Percentiles rank a stretch among this genome's conserved stretches.
Evolutionary conservation across 2,888 invertebrate genomes (phyloP).

Genomic region (Agonopterix alstromeriana): DNA sequence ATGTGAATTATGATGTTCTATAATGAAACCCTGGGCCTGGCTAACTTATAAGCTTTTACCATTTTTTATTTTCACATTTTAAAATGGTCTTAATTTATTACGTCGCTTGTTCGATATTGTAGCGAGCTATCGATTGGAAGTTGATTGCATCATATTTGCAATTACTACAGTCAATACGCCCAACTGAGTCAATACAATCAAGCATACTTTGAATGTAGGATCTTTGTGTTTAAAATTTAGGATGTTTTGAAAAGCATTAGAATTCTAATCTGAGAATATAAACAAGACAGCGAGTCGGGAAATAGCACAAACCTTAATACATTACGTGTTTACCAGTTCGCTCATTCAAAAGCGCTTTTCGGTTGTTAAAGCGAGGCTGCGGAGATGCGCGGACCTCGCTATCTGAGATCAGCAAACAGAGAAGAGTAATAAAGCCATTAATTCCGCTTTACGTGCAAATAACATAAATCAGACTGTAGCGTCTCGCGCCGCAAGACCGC

Average conservation of each 20-base stretch:
- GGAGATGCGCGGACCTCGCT: conserved; percentile 41
- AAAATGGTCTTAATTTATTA: no score
- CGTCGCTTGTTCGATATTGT: no score
- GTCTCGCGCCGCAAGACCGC: conserved; percentile 59
- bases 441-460: conserved; percentile 74
- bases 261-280: conserved; percentile 22
- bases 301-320: conserved; percentile 25
- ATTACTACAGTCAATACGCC: conserved; percentile 4
- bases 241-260: conserved; percentile 2
- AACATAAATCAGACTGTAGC: conserved; percentile 71
- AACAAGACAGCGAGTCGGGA: conserved; percentile 18
- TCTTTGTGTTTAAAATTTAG: no score
- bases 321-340: conserved; percentile 42
- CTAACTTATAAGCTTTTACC: conserved; percentile 36
- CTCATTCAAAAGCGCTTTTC: conserved; percentile 48
- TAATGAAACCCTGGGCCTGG: conserved; percentile 54
- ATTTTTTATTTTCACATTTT: conserved; percentile 10
- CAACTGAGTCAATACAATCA: no score
- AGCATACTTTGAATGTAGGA: no score
- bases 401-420: conserved; percentile 62
- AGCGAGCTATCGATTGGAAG: no score
- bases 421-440: conserved; percentile 73
- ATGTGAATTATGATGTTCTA: conserved; percentile 62
- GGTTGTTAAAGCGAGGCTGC: conserved; percentile 43
- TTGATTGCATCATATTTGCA: no score